phyloP scores from a whole-genome alignment of 1,140 invertebrate species.

The Homarus americanus region DNA sequence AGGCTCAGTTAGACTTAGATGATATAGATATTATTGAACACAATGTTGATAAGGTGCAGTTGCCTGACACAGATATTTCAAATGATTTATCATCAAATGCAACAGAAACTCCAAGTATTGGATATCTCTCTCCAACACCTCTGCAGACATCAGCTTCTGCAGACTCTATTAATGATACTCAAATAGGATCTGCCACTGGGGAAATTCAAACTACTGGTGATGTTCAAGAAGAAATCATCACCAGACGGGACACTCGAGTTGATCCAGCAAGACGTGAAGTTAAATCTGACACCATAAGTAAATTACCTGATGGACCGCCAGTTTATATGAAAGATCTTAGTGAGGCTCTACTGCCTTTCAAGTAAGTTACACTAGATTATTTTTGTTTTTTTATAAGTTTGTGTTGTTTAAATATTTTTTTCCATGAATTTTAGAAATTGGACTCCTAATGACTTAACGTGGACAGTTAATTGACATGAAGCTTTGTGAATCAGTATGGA shows the following conservation, averaged over 20 bases:
- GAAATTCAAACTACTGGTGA: background rate
- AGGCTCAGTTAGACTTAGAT: background rate
- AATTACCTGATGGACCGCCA: slow-evolving; percentile 45
- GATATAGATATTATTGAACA: background rate
- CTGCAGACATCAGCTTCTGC: background rate
- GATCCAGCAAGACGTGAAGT: slow-evolving; percentile 63
- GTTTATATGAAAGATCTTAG: slow-evolving; percentile 23
- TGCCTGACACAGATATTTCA: background rate
- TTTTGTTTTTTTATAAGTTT: background rate
- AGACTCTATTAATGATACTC: slow-evolving; percentile 10
- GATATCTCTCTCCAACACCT: background rate
- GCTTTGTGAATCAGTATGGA: too few relatives aligned
- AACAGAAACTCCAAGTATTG: background rate
- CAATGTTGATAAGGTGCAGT: background rate
- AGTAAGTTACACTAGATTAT: slow-evolving; percentile 14
- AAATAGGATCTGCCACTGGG: background rate
- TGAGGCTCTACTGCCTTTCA: slow-evolving; percentile 36
- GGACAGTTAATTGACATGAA: too few relatives aligned
- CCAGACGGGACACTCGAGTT: slow-evolving; percentile 34
- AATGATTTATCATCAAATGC: background rate
- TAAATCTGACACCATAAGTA: slow-evolving; percentile 69
- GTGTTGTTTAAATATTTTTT: too few relatives aligned
- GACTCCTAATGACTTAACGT: too few relatives aligned
- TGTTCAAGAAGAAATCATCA: background rate
- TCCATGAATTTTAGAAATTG: too few relatives aligned